These are phyloP conservation scores for Eilema griseolum DNA, from an alignment of 2,888 invertebrate genomes.

Conservation along the genomic window DNA sequence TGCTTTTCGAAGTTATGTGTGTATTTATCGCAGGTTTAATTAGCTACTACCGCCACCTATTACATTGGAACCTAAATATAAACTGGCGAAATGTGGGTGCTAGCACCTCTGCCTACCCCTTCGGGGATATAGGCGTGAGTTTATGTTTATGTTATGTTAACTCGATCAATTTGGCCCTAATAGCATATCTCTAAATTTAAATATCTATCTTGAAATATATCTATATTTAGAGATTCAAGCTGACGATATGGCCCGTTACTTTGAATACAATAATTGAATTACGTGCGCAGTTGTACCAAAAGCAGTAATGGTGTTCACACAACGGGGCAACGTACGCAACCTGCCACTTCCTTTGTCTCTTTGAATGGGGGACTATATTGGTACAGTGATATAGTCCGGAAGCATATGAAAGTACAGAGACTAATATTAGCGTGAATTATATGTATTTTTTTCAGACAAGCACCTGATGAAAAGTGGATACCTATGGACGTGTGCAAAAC, in stretches of 20 bases:
- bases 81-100: too few relatives aligned
- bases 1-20: too few relatives aligned
- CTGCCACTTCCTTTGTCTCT: conserved; percentile 12
- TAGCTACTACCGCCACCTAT: too few relatives aligned
- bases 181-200: background rate
- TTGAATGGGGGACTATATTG: background rate
- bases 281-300: conserved; percentile 1
- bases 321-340: conserved; percentile 4
- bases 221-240: background rate
- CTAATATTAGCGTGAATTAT: background rate
- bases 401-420: background rate
- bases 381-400: background rate
- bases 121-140: too few relatives aligned
- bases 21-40: too few relatives aligned
- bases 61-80: too few relatives aligned
- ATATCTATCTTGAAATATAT: background rate
- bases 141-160: too few relatives aligned
- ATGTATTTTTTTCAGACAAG: too few relatives aligned
- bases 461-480: too few relatives aligned
- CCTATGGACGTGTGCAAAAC: too few relatives aligned
- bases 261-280: conserved; percentile 17
- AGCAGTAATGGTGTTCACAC: background rate
- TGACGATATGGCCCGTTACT: background rate
- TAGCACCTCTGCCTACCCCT: too few relatives aligned
- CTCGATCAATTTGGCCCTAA: background rate